Evolutionary conservation across 2,888 invertebrate genomes (phyloP), one percentile per base, ranked within the genome.

Genomic region (Torymus texanus): DNA sequence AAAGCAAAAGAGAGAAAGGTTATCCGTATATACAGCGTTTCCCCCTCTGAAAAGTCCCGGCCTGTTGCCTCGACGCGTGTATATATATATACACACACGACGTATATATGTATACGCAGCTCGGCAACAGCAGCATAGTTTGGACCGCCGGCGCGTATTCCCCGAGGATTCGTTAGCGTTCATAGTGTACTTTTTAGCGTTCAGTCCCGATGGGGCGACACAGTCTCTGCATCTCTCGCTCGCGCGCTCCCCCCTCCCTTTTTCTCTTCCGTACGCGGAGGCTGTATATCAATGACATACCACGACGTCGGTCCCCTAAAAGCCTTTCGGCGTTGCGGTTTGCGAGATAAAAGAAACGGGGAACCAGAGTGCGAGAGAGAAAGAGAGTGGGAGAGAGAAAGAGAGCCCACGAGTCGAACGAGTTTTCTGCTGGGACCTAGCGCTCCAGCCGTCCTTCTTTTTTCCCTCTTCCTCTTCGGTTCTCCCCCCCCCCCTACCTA

Each of bases 101-200:
- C n/a, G n/a, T 58, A 58, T 16, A 58, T 24, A 11, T 41, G 2
- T 11, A 41, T 41, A 63, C 2, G 41, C 41, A 41, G 41, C 41
- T 5, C 29, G 3, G 29, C 29, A 29, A 1, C 68, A 29, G 58
- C n/a, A 8, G 18, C 51, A 65, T 65, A 65, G n/a, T 24, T 59
- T 56, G 66, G 21, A 75, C 58, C 74, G 41, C 59, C 50, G 59
- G 55, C 16, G 68, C 66, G 67, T 68, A 73, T 74, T 85, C 88
- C 88, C 87, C 78, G 74, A 83, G 86, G 87, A 86, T 87, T 88
- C 87, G 87, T 88, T 87, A 87, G 87, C 86, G 84, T 84, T 84
- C 84, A 83, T 84, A 82, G 85, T 85, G 85, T 84, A 85, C 84
- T 87, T 86, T 86, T 87, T 86, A 87, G 85, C 78, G 83, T 80